phyloP scores from a whole-genome alignment of 2,888 invertebrate species.

The Epirrhoe alternata region DNA sequence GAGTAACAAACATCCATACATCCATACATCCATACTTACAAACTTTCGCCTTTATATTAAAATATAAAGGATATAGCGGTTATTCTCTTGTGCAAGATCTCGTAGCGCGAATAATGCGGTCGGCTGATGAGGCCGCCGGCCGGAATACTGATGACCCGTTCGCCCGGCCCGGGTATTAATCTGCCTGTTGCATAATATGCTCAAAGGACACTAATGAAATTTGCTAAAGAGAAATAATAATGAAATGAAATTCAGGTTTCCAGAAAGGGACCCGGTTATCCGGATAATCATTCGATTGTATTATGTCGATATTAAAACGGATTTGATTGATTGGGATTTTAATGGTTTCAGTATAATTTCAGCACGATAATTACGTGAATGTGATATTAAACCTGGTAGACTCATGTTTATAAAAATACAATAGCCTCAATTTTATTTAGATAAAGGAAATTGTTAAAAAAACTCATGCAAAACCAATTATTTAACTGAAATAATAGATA shows the following conservation, averaged over 20 bases:
- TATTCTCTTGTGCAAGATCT: slow-evolving; percentile 35
- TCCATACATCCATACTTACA: too few species aligned
- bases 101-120: slow-evolving; percentile 55
- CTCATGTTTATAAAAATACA: too few species aligned
- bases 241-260: slow-evolving; percentile 13
- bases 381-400: too few species aligned
- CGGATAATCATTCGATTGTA: slow-evolving; percentile 2
- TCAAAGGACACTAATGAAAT: slow-evolving; percentile 36
- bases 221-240: slow-evolving; percentile 22
- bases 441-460: too few species aligned
- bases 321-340: neutral
- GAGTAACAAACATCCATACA: too few species aligned
- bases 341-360: neutral
- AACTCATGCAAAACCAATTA: neutral
- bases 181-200: slow-evolving; percentile 57
- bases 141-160: slow-evolving; percentile 69
- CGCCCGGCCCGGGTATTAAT: slow-evolving; percentile 60
- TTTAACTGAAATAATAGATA: neutral
- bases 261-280: neutral
- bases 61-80: neutral
- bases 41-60: neutral
- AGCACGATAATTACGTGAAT: neutral
- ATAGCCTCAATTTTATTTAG: too few species aligned
- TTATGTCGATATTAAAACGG: neutral
- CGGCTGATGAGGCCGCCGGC: slow-evolving; percentile 61